Conservation (phyloP, 2,113 vertebrate genomes). For the Odobenus rosmarus region DNA sequence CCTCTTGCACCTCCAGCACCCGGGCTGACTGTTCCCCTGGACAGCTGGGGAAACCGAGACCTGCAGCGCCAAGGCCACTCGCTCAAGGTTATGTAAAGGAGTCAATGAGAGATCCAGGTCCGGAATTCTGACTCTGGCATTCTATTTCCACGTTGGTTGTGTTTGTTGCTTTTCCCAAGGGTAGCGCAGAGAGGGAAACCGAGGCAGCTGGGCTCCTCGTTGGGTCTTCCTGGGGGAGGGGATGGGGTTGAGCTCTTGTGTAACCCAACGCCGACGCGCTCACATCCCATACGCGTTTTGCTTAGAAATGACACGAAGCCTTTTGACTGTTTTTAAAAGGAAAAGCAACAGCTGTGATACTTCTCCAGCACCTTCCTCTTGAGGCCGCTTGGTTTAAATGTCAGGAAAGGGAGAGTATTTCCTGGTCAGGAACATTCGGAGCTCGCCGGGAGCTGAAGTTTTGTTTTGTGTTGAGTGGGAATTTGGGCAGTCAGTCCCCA, state of each 20-base stretch:
- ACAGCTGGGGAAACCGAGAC: constrained; percentile 28
- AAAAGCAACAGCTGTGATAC: constrained; percentile 47
- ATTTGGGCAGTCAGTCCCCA: neutral
- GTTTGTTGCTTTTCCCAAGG: neutral
- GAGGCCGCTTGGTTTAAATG: constrained; percentile 82
- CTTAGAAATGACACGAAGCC: constrained; percentile 44
- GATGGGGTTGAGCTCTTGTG: neutral
- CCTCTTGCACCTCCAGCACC: neutral
- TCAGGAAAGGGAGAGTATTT: constrained; percentile 86
- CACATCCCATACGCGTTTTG: neutral
- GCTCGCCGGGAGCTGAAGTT: constrained; percentile 71
- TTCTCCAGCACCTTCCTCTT: constrained; percentile 75
- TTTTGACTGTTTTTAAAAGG: constrained; percentile 68
- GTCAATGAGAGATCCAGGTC: neutral
- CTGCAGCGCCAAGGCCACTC: neutral
- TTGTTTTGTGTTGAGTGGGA: constrained; percentile 67
- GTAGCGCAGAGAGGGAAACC: neutral
- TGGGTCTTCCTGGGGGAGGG: neutral
- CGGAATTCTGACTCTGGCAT: neutral
- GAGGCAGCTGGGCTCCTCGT: neutral
- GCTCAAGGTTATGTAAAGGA: neutral
- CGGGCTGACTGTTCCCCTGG: neutral
- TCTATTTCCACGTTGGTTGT: neutral
- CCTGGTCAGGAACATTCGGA: constrained; percentile 82
- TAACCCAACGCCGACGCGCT: neutral